Evolutionary conservation across 2,888 invertebrate species (phyloP).

Genomic region (Doris montereyensis): DNA sequence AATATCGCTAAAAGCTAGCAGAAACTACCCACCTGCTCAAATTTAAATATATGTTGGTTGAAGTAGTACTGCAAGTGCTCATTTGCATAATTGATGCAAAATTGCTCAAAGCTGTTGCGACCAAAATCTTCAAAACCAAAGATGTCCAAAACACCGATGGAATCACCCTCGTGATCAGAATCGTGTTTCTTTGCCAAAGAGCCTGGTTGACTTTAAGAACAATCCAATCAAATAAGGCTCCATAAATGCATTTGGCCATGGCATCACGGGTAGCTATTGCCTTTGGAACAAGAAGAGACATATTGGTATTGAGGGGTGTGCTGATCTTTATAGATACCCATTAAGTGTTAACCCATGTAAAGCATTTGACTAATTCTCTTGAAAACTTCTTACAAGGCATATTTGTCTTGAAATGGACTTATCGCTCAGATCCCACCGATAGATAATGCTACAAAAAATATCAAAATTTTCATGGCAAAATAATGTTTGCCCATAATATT

Average conservation of each 20-base stretch:
- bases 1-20: background rate
- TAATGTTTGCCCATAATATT: too few species aligned
- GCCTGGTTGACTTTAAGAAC: conserved; percentile 97
- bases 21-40: conserved; percentile 78
- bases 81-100: conserved; percentile 98
- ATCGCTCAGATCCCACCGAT: too few species aligned
- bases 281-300: too few species aligned
- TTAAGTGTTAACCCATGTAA: too few species aligned
- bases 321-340: too few species aligned
- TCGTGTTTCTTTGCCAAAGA: conserved; percentile 89
- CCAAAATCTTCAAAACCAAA: conserved; percentile 97
- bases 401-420: too few species aligned
- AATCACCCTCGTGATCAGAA: conserved; percentile 89
- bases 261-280: conserved; percentile 81
- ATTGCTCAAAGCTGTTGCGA: conserved; percentile 89
- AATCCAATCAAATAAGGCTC: conserved; percentile 97
- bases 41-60: conserved; percentile 98
- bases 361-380: too few species aligned
- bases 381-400: too few species aligned
- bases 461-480: too few species aligned
- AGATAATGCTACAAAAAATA: too few species aligned
- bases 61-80: conserved; percentile 98
- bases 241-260: conserved; percentile 96
- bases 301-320: too few species aligned
- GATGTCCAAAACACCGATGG: conserved; percentile 95